These are phyloP conservation scores for Catalaphyllia jardinei DNA, from an alignment of 64 coral and sea anemone genomes.

Conservation along the genomic window DNA sequence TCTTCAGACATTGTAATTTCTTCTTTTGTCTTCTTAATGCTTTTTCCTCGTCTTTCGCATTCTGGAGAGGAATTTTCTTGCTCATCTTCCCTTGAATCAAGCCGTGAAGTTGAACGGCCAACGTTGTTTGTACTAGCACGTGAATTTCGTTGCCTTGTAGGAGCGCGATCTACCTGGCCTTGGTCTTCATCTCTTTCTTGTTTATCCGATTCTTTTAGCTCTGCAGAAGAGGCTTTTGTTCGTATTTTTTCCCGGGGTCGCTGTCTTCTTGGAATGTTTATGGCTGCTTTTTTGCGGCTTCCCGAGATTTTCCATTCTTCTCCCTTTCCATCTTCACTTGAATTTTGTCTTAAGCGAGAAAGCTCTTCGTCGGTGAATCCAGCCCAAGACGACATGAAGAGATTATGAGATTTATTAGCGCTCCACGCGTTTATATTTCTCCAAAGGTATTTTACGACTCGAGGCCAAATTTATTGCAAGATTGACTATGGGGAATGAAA, in stretches of 20 bases:
- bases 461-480: background rate
- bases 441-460: background rate
- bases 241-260: constrained; percentile 61
- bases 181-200: constrained; percentile 2
- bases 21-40: background rate
- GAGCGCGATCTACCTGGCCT: background rate
- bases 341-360: constrained; percentile 26
- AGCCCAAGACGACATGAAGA: constrained; percentile 55
- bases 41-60: constrained; percentile 32
- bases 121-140: background rate
- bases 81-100: constrained; percentile 19
- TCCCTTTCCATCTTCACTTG: background rate
- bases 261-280: constrained; percentile 46
- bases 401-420: background rate
- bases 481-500: background rate
- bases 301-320: background rate
- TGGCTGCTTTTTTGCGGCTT: constrained; percentile 14
- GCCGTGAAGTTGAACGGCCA: background rate
- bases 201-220: background rate
- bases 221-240: background rate
- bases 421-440: background rate
- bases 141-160: background rate
- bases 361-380: constrained; percentile 72
- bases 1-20: constrained; percentile 19
- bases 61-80: constrained; percentile 41